Evolutionary conservation across 1,140 invertebrate genomes (phyloP), one percentile per base, ranked within the genome.

Genomic region (Drosophila lacertosa): DNA sequence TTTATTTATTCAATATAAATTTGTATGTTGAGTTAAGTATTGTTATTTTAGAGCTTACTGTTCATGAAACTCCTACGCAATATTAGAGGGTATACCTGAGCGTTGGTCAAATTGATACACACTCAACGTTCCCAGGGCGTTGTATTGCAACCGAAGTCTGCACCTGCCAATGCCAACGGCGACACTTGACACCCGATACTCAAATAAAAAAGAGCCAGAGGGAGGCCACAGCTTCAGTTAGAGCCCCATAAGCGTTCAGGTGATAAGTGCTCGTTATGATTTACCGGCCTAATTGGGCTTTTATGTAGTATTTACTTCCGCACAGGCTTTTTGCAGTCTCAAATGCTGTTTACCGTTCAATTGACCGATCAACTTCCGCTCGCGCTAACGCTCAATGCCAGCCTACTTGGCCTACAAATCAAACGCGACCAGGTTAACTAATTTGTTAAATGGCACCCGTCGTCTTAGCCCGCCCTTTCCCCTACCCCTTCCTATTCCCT

Each of bases 311-410:
- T 37, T 39, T 67, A 82, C 80, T 82, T 82, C 79, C 79, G 79
- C 71, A 78, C 26, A 62, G 35, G 59, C 24, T 70, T 65, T 65
- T 29, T 70, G 18, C 40, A 84, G 82, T 84, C 81, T 84, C 80
- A 74, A 86, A 81, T 62, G 80, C 81, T 69, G 44, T 76, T 76
- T 76, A 86, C 81, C 76, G 81, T 77, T 83, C 63, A 72, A 84
- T 71, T 66, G 73, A 65, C 69, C 47, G 45, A 64, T 58, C 64
- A 33, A 82, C 78, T 84, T 84, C 80, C 80, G 80, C 64, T 62
- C 59, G 22, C 9, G 11, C 39, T 40, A 60, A 44, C 42, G 6
- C 63, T 63, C 79, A 83, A 83, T 83, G 79, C 54, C 79, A 79
- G 42, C n/a, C 68, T 45, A 50, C 67, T 76, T 51, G 58, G 33